Evolutionary conservation across 2,113 vertebrate species (phyloP).

Genomic region (Aythya baeri): DNA sequence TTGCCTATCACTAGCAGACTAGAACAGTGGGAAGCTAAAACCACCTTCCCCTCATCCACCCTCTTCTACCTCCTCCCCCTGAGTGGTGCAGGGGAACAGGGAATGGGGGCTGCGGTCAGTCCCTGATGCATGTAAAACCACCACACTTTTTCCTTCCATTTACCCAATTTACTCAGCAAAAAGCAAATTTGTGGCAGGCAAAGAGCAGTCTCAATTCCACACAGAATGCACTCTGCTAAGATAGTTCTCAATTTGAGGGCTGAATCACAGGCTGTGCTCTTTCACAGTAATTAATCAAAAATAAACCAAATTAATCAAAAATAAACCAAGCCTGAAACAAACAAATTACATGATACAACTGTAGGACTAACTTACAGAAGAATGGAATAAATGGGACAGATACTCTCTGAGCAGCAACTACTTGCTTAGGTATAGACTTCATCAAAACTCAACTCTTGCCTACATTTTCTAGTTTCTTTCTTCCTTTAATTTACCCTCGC

Average conservation of each 20-base stretch:
- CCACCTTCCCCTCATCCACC: not conserved
- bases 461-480: not conserved
- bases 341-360: not conserved
- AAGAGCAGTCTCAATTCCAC: not conserved
- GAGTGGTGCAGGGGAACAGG: too few relatives aligned
- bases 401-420: not conserved
- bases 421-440: not conserved
- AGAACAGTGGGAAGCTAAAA: not conserved
- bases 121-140: too few relatives aligned
- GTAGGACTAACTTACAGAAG: not conserved
- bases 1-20: not conserved
- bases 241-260: not conserved
- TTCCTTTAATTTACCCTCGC: not conserved
- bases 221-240: not conserved
- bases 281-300: not conserved
- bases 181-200: not conserved
- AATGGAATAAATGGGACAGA: not conserved
- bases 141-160: not conserved
- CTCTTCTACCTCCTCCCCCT: not conserved
- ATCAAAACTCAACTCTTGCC: not conserved
- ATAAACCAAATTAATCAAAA: not conserved
- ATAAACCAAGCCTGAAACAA: not conserved
- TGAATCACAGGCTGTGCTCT: not conserved
- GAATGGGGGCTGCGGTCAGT: too few relatives aligned
- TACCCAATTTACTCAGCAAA: not conserved